Conservation (phyloP, 1,140 invertebrate genomes). For the Bactericera cockerelli region DNA sequence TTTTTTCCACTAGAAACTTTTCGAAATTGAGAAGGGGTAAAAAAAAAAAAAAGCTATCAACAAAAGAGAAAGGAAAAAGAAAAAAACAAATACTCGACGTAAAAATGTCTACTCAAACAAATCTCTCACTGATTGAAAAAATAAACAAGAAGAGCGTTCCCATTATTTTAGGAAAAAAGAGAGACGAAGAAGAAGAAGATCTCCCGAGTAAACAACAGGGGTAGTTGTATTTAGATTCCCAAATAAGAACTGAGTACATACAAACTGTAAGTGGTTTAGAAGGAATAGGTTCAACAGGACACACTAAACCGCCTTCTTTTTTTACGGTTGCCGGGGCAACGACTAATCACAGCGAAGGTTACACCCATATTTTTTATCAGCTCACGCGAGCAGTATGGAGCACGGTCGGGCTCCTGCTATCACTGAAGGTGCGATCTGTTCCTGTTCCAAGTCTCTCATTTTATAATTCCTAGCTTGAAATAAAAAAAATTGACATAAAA, state of each 20-base stretch:
- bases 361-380: conserved; percentile 9
- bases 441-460: neutral
- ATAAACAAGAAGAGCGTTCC: conserved; percentile 1
- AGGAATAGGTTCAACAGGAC: neutral
- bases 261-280: conserved; percentile 8
- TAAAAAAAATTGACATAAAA: neutral
- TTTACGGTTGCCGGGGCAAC: neutral
- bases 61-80: conserved; percentile 3
- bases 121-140: conserved; percentile 9
- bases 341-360: neutral
- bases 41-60: conserved; percentile 9
- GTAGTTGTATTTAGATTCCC: conserved; percentile 8
- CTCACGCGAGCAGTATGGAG: too few species aligned
- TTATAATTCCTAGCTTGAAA: neutral
- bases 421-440: neutral
- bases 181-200: conserved; percentile 2
- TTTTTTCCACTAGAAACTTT: neutral
- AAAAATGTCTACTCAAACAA: conserved; percentile 9
- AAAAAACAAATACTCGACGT: conserved; percentile 9
- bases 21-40: conserved; percentile 5
- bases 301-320: neutral
- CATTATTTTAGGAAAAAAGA: conserved; percentile 2
- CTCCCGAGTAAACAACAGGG: conserved; percentile 4
- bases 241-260: conserved; percentile 7
- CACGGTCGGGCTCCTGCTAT: neutral